Evolutionary conservation across 2,113 vertebrate species (phyloP).

Genomic region (Oryzias javanicus): DNA sequence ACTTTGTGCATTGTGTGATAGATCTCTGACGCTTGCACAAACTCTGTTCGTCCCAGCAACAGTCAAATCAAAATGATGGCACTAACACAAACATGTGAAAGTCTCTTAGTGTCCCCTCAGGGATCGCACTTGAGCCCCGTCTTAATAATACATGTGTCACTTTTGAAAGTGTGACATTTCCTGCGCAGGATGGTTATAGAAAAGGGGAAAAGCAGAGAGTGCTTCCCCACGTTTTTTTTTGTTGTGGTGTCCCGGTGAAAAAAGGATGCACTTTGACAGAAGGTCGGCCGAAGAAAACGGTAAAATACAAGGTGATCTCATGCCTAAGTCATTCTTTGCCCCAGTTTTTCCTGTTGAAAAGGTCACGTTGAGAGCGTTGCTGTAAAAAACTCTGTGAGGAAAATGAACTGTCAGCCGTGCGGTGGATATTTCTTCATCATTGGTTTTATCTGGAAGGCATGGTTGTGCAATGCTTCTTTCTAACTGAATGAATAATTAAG

Average conservation of each 20-base stretch:
- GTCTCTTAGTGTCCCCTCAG: constrained; percentile 53
- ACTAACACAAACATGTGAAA: constrained; percentile 61
- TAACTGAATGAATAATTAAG: constrained; percentile 55
- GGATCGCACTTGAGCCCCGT: constrained; percentile 32
- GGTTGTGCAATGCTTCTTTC: constrained; percentile 53
- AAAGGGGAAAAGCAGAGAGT: constrained; percentile 17
- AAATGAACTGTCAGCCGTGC: constrained; percentile 24
- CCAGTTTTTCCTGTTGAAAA: constrained; percentile 42
- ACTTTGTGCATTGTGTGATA: constrained; percentile 42
- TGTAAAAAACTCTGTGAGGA: constrained; percentile 16
- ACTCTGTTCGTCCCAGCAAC: constrained; percentile 10
- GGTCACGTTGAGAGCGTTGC: constrained; percentile 28
- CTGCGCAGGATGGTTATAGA: constrained; percentile 17
- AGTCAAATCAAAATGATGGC: constrained; percentile 68
- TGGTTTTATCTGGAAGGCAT: constrained; percentile 16
- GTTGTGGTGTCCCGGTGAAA: constrained; percentile 2
- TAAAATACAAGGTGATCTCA: constrained; percentile 12
- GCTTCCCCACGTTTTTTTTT: constrained; percentile 3
- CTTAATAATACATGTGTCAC: constrained; percentile 71
- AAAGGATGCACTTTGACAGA: constrained; percentile 15
- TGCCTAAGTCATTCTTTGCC: constrained; percentile 17
- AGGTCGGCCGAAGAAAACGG: constrained; percentile 7
- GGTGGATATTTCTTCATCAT: constrained; percentile 11
- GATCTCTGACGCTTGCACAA: constrained; percentile 44
- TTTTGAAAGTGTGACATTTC: constrained; percentile 36